Conservation (phyloP, 64 coral and sea anemone genomes). For the Catalaphyllia jardinei region DNA sequence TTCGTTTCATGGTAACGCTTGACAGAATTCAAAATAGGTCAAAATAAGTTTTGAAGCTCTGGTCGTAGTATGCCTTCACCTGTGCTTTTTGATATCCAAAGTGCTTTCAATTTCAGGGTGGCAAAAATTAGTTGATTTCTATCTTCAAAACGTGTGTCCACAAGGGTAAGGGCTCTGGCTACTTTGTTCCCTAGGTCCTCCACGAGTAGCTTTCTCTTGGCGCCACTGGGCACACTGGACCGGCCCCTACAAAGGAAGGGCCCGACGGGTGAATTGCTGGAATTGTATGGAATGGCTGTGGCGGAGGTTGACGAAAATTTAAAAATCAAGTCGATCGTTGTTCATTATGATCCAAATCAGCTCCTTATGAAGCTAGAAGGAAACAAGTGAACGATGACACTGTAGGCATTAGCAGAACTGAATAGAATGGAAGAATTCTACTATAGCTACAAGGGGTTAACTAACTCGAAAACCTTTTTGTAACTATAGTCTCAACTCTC, state of each 20-base stretch:
- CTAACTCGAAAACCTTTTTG: too few relatives aligned
- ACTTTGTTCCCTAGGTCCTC: conserved; percentile 11
- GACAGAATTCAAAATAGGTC: too few relatives aligned
- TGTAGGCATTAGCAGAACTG: background rate
- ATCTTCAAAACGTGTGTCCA: too few relatives aligned
- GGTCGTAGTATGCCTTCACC: too few relatives aligned
- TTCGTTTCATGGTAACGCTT: too few relatives aligned
- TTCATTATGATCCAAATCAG: conserved; percentile 79
- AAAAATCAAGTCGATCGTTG: conserved; percentile 67
- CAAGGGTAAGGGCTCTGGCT: background rate
- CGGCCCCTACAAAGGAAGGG: conserved; percentile 59
- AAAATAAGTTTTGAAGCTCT: too few relatives aligned
- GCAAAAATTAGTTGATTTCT: too few relatives aligned
- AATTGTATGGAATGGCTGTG: conserved; percentile 62
- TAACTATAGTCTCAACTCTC: too few relatives aligned
- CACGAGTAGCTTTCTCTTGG: conserved; percentile 70
- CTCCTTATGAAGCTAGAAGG: conserved; percentile 69
- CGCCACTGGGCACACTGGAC: conserved; percentile 81
- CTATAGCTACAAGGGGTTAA: too few relatives aligned
- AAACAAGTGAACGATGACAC: background rate
- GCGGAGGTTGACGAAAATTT: conserved; percentile 72
- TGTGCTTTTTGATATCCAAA: too few relatives aligned
- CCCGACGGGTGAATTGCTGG: conserved; percentile 62
- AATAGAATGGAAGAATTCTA: too few relatives aligned
- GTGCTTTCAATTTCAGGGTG: too few relatives aligned